These are phyloP conservation scores for rabbit (Oryctolagus cuniculus) DNA, from an alignment of 2,113 vertebrate species.

Conservation along the genomic window mOryCun1.1 NC_091433.1:118636501-118637000, in stretches of 20 bases:
- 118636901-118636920: background rate
- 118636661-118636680: conserved; percentile 6
- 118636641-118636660: background rate
- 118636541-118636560: conserved; percentile 20
- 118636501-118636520: conserved; percentile 64
- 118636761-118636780: background rate
- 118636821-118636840: conserved; percentile 5
- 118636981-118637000: background rate
- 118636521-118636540: conserved; percentile 46
- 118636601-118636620: background rate
- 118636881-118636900: background rate
- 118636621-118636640: background rate
- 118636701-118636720: conserved; percentile 24
- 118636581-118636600: background rate
- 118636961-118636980: background rate
- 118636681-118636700: background rate
- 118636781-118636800: conserved; percentile 10
- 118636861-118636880: background rate
- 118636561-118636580: conserved; percentile 41
- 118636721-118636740: background rate
- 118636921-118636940: conserved; percentile 1
- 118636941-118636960: background rate
- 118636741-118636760: background rate
- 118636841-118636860: background rate
- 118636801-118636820: background rate